A percentile compares a stretch with the other conserved stretches of the same genome.
These are phyloP conservation scores for Linnaemya vulpina DNA, from an alignment of 2,888 invertebrate genomes.

Conservation along the genomic window DNA sequence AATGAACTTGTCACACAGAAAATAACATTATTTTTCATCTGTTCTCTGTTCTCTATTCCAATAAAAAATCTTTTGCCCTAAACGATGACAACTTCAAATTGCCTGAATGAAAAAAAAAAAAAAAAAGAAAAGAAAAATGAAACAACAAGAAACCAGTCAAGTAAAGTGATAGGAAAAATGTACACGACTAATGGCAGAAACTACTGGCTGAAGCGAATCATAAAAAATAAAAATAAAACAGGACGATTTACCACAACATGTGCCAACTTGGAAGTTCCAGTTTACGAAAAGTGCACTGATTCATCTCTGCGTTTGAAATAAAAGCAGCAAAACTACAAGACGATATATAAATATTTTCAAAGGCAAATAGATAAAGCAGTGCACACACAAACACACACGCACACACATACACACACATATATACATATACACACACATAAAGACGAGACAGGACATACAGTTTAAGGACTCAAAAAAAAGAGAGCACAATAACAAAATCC, in stretches of 20 bases:
- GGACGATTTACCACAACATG: conserved; percentile 71
- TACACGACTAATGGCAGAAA: conserved; percentile 5
- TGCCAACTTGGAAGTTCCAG: conserved; percentile 62
- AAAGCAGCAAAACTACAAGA: conserved; percentile 14
- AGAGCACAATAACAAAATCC: conserved; percentile 35
- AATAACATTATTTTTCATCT: conserved; percentile 31
- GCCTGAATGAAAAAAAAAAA: conserved; percentile 25
- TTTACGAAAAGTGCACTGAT: not conserved
- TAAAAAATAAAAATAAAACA: conserved; percentile 53
- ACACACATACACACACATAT: conserved; percentile 6
- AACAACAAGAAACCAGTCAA: conserved; percentile 30
- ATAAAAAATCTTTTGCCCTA: conserved; percentile 35
- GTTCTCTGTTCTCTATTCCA: not conserved
- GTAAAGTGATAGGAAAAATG: conserved; percentile 15
- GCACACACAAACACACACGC: not conserved
- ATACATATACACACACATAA: not conserved
- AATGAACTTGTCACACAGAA: conserved; percentile 63
- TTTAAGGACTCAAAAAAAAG: not conserved
- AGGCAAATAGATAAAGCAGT: not conserved
- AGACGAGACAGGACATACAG: conserved; percentile 20
- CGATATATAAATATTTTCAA: conserved; percentile 39
- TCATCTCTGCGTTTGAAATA: conserved; percentile 19
- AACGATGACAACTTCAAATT: conserved; percentile 60
- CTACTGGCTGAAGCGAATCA: conserved; percentile 28
- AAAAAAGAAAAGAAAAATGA: conserved; percentile 2